Percentiles rank a stretch among this genome's conserved stretches.
Evolutionary conservation across 2,113 vertebrate species (phyloP).

Genomic region (Gymnogyps californianus): DNA sequence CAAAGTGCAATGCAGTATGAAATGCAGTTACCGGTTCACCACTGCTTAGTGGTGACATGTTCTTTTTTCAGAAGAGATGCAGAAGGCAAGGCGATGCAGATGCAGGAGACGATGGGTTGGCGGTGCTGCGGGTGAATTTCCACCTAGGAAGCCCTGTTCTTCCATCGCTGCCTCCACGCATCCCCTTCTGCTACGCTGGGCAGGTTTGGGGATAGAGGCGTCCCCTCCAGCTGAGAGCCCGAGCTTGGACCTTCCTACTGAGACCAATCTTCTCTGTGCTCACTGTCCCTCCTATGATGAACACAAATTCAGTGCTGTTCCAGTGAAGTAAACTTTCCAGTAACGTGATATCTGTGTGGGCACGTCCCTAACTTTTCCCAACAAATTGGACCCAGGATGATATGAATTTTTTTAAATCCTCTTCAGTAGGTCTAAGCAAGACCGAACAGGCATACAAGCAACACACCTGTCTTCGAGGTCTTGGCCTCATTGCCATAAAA

Average conservation of each 20-base stretch:
- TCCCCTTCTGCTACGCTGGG: background rate
- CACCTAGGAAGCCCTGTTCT: background rate
- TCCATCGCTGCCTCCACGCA: background rate
- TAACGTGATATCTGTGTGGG: fast-evolving
- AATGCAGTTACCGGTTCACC: background rate
- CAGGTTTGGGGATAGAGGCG: background rate
- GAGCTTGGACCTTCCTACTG: background rate
- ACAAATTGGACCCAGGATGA: background rate
- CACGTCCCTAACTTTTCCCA: background rate
- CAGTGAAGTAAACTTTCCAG: background rate
- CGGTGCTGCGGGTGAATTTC: background rate
- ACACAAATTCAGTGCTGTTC: background rate
- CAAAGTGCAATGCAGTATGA: background rate
- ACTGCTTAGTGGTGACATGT: too few species aligned
- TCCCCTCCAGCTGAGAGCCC: background rate
- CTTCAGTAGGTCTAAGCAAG: background rate
- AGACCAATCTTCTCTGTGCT: background rate
- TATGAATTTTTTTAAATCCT: background rate
- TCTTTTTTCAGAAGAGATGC: background rate
- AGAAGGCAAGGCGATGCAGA: background rate
- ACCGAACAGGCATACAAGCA: background rate
- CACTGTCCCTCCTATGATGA: background rate
- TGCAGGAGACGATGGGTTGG: background rate
- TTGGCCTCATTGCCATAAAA: background rate
- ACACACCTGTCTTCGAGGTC: background rate